A percentile compares a stretch with the other conserved stretches of the same genome.
Conservation (phyloP, 1,140 invertebrate genomes). For the Caenorhabditis brenneri region DNA sequence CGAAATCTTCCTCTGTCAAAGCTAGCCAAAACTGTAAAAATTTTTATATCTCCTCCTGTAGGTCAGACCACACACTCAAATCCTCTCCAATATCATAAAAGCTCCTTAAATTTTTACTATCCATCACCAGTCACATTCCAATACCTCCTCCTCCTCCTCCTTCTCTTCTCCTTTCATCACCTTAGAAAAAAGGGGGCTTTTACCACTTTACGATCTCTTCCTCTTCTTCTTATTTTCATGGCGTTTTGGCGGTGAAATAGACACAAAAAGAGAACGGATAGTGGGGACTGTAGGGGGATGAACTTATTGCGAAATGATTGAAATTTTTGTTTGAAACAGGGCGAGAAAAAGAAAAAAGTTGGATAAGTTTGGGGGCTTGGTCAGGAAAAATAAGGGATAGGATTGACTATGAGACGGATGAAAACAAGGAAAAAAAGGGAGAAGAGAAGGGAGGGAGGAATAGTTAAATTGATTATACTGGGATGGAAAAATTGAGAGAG, state of each 20-base stretch:
- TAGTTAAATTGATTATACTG: conserved; percentile 8
- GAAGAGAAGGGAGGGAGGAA: not conserved
- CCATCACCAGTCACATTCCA: not conserved
- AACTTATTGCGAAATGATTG: not conserved
- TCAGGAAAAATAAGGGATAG: not conserved
- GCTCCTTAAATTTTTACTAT: not conserved
- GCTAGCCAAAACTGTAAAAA: not conserved
- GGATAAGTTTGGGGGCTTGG: not conserved
- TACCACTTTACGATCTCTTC: conserved; percentile 24
- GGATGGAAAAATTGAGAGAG: not conserved
- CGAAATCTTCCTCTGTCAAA: too few relatives aligned
- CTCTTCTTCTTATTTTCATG: not conserved
- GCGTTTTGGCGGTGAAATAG: too few relatives aligned
- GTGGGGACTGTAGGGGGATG: too few relatives aligned
- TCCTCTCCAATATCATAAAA: not conserved
- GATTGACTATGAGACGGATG: too few relatives aligned
- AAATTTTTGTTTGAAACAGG: not conserved
- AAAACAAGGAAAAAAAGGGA: not conserved
- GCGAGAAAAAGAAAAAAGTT: not conserved
- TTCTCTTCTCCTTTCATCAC: not conserved
- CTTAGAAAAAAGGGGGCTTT: not conserved
- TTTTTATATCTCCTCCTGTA: too few relatives aligned
- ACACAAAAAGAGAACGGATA: not conserved
- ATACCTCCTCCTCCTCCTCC: too few relatives aligned
- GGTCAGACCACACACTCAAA: too few relatives aligned